A percentile compares a stretch with the other conserved stretches of the same genome.
These are phyloP conservation scores for Slavum lentiscoides DNA, from an alignment of 2,888 invertebrate genomes.

Conservation along the genomic window DNA sequence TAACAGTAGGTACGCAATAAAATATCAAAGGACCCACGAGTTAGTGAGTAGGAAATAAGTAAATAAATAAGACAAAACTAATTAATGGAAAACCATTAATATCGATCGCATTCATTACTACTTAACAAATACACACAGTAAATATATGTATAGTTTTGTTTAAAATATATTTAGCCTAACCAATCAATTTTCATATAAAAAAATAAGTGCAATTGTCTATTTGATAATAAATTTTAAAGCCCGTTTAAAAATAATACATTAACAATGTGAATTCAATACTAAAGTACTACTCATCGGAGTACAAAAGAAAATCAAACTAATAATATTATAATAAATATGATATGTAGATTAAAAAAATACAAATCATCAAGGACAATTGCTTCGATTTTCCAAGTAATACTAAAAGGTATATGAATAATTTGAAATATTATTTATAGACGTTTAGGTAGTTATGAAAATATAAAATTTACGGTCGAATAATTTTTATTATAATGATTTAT, in stretches of 20 bases:
- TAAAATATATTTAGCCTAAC: neutral
- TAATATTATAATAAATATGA: neutral
- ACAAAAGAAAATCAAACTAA: neutral
- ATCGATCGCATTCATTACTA: neutral
- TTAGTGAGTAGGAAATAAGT: neutral
- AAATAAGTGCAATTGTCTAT: neutral
- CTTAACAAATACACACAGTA: neutral
- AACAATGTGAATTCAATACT: neutral
- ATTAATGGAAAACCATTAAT: neutral
- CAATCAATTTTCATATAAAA: neutral
- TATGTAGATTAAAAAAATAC: too few relatives aligned
- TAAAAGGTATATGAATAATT: too few relatives aligned
- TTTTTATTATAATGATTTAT: neutral
- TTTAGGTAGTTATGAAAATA: too few relatives aligned
- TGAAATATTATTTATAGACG: too few relatives aligned
- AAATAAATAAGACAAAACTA: slow-evolving; percentile 7
- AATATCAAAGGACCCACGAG: neutral
- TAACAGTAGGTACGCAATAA: neutral
- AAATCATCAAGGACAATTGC: too few relatives aligned
- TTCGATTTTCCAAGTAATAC: too few relatives aligned
- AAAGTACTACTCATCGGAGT: neutral
- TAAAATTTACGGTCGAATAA: neutral
- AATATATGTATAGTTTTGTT: neutral
- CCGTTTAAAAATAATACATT: neutral
- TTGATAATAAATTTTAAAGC: neutral